These are phyloP conservation scores for Corythaeola cristata DNA, from an alignment of 2,113 vertebrate species.

Conservation along the genomic window DNA sequence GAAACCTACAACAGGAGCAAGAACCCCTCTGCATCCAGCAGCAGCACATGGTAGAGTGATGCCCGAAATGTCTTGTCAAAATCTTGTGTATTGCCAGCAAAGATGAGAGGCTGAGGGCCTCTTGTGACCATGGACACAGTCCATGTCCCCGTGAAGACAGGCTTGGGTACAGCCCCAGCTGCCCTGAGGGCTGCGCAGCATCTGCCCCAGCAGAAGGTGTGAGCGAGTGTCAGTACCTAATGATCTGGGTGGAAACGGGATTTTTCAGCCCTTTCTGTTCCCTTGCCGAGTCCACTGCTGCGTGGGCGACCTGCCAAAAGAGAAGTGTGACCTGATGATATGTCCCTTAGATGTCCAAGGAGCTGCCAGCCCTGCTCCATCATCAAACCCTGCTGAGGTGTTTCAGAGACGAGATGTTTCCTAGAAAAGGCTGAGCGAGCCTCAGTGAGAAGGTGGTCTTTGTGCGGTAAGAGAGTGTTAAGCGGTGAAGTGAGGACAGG, in stretches of 20 bases:
- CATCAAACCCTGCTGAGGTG: not conserved
- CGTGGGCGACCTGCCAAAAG: not conserved
- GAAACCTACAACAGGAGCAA: not conserved
- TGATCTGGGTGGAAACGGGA: not conserved
- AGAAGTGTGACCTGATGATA: not conserved
- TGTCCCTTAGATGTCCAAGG: not conserved
- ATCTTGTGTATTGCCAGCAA: not conserved
- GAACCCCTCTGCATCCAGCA: not conserved
- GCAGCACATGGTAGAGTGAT: not conserved
- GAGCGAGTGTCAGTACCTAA: not conserved
- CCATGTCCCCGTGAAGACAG: not conserved
- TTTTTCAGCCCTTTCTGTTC: not conserved
- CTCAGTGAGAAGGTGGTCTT: not conserved
- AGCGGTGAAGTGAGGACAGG: not conserved
- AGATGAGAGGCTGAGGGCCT: not conserved
- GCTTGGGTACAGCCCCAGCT: not conserved
- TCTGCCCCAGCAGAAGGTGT: not conserved
- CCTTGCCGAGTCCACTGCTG: not conserved
- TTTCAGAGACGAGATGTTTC: not conserved
- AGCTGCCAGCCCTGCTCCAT: not conserved
- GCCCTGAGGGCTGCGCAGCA: not conserved
- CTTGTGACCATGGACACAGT: not conserved
- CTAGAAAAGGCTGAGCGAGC: not conserved
- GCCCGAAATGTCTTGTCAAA: accelerated
- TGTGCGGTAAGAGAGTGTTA: not conserved